phyloP scores from a whole-genome alignment of 1,140 invertebrate genomes.

The Musca domestica region DNA sequence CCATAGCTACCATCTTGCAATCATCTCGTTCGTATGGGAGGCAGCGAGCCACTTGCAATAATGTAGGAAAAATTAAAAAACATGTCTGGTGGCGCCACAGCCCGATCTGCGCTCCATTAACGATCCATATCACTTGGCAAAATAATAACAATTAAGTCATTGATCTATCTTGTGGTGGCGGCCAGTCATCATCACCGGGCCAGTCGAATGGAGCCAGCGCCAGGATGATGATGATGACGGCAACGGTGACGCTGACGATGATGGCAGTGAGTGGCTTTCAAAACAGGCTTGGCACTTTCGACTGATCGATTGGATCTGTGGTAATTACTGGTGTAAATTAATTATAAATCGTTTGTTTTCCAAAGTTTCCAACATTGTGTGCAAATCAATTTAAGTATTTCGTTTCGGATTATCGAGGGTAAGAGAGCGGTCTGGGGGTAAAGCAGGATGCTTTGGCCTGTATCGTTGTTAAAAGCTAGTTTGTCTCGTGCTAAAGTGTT shows the following conservation, averaged over 20 bases:
- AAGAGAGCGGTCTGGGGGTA: background rate
- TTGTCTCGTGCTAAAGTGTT: constrained; percentile 11
- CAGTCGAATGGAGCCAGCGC: no score
- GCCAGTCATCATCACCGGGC: no score
- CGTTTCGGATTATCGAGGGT: background rate
- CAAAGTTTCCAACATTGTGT: no score
- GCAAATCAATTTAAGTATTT: background rate
- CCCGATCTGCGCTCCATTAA: background rate
- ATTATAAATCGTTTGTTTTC: constrained; percentile 6
- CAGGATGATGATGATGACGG: no score
- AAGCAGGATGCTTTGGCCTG: no score
- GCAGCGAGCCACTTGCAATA: no score
- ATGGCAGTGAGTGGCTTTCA: background rate
- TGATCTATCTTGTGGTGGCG: background rate
- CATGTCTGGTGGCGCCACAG: constrained; percentile 11
- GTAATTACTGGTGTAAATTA: background rate
- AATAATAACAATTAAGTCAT: constrained; percentile 20
- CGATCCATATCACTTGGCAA: constrained; percentile 12
- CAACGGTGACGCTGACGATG: background rate
- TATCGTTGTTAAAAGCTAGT: background rate
- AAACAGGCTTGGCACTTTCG: no score
- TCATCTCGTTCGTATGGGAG: no score
- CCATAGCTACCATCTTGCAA: no score
- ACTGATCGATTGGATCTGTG: no score
- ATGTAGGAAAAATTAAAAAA: background rate